Percentiles rank a stretch among this genome's conserved stretches.
Conservation (phyloP, 2,797 vertebrate species). For the Chrysocyon brachyurus region DNA sequence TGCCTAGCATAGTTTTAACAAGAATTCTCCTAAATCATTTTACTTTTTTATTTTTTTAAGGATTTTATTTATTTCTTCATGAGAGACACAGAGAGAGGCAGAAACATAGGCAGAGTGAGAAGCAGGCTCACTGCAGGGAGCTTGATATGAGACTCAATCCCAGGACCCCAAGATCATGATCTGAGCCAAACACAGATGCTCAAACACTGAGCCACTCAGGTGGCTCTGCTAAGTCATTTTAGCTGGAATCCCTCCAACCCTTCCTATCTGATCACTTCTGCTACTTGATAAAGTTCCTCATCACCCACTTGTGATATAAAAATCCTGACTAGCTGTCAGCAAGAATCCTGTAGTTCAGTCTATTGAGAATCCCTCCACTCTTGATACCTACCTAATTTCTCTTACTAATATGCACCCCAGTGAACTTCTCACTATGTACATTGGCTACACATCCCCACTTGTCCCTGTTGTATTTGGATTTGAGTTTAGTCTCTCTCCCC, state of each 20-base stretch:
- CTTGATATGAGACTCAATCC: too few relatives aligned
- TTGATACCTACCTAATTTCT: neutral
- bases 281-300: neutral
- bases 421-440: neutral
- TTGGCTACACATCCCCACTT: neutral
- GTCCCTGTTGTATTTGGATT: neutral
- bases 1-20: neutral
- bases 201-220: too few relatives aligned
- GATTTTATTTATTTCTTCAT: too few relatives aligned
- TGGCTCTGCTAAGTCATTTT: neutral
- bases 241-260: neutral
- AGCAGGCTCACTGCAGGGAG: too few relatives aligned
- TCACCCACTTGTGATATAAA: neutral
- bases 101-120: too few relatives aligned
- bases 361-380: neutral
- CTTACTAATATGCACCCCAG: neutral
- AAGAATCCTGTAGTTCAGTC: neutral
- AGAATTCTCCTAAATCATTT: neutral
- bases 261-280: neutral
- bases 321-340: neutral
- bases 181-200: too few relatives aligned
- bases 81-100: too few relatives aligned
- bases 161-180: too few relatives aligned
- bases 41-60: too few relatives aligned
- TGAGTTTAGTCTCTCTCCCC: neutral